A percentile compares a stretch with the other conserved stretches of the same genome.
Evolutionary conservation across 1,140 invertebrate genomes (phyloP).

Genomic region (Charaxes varanes): DNA sequence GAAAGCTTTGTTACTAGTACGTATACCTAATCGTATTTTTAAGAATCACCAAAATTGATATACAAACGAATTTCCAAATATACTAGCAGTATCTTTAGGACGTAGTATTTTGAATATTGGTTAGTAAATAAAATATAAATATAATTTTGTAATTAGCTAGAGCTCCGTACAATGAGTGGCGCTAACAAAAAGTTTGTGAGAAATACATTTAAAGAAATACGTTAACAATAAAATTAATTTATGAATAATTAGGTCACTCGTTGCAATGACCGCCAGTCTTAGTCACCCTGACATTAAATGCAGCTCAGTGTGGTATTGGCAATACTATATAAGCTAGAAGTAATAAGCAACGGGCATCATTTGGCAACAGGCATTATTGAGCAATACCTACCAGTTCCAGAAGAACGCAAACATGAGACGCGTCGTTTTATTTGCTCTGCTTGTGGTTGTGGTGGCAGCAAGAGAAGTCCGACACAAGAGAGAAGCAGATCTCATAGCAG

Average conservation of each 20-base stretch:
- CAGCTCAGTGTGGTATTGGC: slow-evolving; percentile 50
- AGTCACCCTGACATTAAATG: slow-evolving; percentile 65
- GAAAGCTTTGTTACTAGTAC: no score
- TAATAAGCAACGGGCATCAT: slow-evolving; percentile 59
- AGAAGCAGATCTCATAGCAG: slow-evolving; percentile 72
- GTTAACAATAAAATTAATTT: slow-evolving; percentile 18
- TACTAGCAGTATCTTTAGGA: no score
- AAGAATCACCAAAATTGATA: no score
- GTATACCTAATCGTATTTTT: no score
- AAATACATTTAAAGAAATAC: slow-evolving; percentile 2
- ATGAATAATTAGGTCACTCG: slow-evolving; percentile 44
- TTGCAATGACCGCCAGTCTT: slow-evolving; percentile 41
- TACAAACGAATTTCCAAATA: no score
- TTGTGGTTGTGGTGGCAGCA: slow-evolving; percentile 33
- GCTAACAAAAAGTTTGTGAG: not conserved
- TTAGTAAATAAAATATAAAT: not conserved
- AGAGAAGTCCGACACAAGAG: slow-evolving; percentile 46
- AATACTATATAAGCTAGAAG: slow-evolving; percentile 65
- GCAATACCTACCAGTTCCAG: slow-evolving; percentile 29
- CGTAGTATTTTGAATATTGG: no score
- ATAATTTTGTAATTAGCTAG: not conserved
- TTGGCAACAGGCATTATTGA: slow-evolving; percentile 42
- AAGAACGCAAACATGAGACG: slow-evolving; percentile 47
- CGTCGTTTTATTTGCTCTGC: slow-evolving; percentile 32
- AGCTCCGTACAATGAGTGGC: not conserved